Evolutionary conservation across 2,113 vertebrate genomes (phyloP), one percentile per base, ranked within the genome.

Genomic region (Struthidea cinerea): DNA sequence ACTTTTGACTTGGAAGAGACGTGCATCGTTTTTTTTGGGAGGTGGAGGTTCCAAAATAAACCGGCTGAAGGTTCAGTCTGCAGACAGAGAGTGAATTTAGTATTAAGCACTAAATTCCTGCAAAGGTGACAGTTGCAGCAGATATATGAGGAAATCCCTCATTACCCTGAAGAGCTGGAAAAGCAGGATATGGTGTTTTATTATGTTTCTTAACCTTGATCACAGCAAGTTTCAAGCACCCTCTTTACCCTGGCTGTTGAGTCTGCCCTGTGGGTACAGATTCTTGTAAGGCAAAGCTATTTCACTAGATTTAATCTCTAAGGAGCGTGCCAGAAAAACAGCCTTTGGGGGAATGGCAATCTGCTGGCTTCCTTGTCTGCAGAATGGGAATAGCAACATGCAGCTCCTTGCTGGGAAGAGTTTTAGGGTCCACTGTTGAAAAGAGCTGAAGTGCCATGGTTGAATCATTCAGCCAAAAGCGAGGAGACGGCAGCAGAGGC

Each of bases 241-340:
- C 44, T 64, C 88, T 82, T 88, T 82, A 71, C 92, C 94, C 76
- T 92, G 68, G 3, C 88, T 90, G 88, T 90, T 90, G 92, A 90
- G 75, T 92, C 93, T 94, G 94, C 95, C 96, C 93, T 90, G 94
- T 92, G 89, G 94, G 92, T 82, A 92, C 95, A 74, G 83, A 94
- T 96, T 96, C 95, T 94, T 94, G 93, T 87, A 80, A 86, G 76
- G 89, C 76, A 75, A 41, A 96, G 95, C 93, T 90, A 80, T 94
- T 96, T 89, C 91, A 26, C 84, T 69, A 96, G 96, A 96, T 95
- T 92, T 94, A 97, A 96, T 96, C 96, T 94, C 91, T 35, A 68
- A 93, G 96, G 95, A 97, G 92, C 61, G 69, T 95, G 94, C 96
- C 92, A 96, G 94, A 49, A 96, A 96, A 97, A 95, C 92, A 95